Percentiles rank a stretch among this genome's conserved stretches.
Evolutionary conservation across 2,888 invertebrate genomes (phyloP).

Genomic region (Drosophila sordidula): DNA sequence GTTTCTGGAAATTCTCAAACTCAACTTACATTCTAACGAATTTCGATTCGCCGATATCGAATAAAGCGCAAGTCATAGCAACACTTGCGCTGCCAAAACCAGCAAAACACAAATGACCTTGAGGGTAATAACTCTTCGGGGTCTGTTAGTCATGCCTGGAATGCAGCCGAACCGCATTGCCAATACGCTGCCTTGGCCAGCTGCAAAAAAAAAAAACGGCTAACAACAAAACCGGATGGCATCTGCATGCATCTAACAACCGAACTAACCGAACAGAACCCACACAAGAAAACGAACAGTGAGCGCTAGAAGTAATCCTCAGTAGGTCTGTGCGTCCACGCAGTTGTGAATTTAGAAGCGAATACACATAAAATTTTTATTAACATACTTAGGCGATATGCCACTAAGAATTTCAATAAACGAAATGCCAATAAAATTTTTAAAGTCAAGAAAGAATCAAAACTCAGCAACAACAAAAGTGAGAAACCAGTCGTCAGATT

Average conservation of each 20-base stretch:
- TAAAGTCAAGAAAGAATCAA: conserved; percentile 8
- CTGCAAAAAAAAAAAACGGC: conserved; percentile 44
- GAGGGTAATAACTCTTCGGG: conserved; percentile 76
- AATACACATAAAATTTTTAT: conserved; percentile 43
- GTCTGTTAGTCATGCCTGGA: conserved; percentile 74
- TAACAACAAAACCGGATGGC: conserved; percentile 71
- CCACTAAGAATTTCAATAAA: conserved; percentile 60
- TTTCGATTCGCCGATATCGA: conserved; percentile 14
- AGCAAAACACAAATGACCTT: conserved; percentile 64
- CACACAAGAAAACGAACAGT: conserved; percentile 29
- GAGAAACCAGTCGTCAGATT: conserved; percentile 69
- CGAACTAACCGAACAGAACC: conserved; percentile 16
- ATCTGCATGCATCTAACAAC: conserved; percentile 66
- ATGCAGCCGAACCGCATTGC: conserved; percentile 76
- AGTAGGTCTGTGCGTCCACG: conserved; percentile 13
- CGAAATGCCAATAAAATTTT: conserved; percentile 63
- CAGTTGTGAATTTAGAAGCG: conserved; percentile 24
- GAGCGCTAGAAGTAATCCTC: conserved; percentile 34
- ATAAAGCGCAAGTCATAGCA: conserved; percentile 47
- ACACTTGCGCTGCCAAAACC: conserved; percentile 31
- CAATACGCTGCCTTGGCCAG: conserved; percentile 41
- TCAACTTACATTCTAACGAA: conserved; percentile 22
- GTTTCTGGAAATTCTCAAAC: neutral
- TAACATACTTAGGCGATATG: conserved; percentile 48
- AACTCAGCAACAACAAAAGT: conserved; percentile 36